phyloP scores from a whole-genome alignment of 1,140 invertebrate genomes.

The Drosophila orena region DNA sequence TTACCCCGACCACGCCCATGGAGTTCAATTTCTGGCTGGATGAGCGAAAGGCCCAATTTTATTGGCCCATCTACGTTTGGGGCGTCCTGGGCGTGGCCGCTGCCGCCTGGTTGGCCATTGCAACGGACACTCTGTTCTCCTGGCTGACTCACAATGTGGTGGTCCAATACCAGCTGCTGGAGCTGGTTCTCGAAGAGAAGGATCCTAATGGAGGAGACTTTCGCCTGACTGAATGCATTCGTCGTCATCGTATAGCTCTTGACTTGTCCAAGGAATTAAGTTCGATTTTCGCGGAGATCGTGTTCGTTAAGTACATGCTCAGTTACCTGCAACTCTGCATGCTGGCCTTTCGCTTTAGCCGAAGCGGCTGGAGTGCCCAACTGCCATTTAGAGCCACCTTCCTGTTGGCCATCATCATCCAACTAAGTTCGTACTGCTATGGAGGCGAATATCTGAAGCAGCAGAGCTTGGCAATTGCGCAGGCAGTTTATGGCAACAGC shows the following conservation, averaged over 20 bases:
- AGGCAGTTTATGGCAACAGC: conserved; percentile 25
- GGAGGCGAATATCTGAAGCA: conserved; percentile 53
- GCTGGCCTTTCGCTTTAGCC: conserved; percentile 51
- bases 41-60: conserved; percentile 16
- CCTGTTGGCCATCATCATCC: conserved; percentile 39
- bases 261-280: conserved; percentile 40
- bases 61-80: conserved; percentile 52
- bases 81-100: conserved; percentile 33
- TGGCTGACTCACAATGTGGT: conserved; percentile 59
- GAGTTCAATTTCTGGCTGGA: conserved; percentile 62
- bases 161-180: conserved; percentile 47
- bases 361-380: conserved; percentile 35
- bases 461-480: conserved; percentile 27
- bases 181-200: background rate
- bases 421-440: conserved; percentile 52
- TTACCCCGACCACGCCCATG: conserved; percentile 44
- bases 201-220: background rate
- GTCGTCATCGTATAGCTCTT: conserved; percentile 37
- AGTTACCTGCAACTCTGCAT: conserved; percentile 61
- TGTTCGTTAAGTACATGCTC: conserved; percentile 58
- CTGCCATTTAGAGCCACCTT: conserved; percentile 46
- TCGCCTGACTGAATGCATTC: conserved; percentile 29
- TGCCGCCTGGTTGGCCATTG: conserved; percentile 28
- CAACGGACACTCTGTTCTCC: conserved; percentile 51
- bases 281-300: conserved; percentile 45